Evolutionary conservation across 1,140 invertebrate species (phyloP).

Genomic region (Callitettix versicolor): DNA sequence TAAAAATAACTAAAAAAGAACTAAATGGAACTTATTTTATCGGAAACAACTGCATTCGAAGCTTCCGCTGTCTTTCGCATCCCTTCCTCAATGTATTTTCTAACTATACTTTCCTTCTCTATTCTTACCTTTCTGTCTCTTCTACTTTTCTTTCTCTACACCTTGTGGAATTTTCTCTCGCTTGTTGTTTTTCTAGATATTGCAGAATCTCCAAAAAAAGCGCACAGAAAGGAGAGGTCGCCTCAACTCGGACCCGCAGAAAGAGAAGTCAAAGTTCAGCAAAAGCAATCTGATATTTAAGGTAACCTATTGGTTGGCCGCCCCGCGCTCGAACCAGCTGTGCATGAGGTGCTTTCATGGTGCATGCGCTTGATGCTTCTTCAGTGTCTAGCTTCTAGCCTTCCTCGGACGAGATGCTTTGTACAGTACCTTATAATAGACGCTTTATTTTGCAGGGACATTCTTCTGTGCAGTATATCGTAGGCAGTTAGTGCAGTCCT

Average conservation of each 20-base stretch:
- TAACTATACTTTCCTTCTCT: background rate
- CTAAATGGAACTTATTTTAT: no score
- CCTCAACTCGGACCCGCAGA: conserved; percentile 73
- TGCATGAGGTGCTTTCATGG: background rate
- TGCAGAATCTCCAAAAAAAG: conserved; percentile 95
- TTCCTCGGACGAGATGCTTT: no score
- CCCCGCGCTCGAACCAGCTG: conserved; percentile 3
- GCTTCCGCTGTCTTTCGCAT: conserved; percentile 14
- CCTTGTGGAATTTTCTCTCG: conserved; percentile 26
- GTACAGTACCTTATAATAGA: no score
- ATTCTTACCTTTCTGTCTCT: conserved; percentile 18
- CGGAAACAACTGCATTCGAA: background rate
- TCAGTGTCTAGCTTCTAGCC: no score
- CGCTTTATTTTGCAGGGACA: no score
- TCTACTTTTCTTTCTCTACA: conserved; percentile 34
- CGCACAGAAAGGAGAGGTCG: conserved; percentile 85
- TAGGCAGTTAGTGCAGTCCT: no score
- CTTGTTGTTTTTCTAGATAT: conserved; percentile 69
- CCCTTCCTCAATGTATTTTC: conserved; percentile 9
- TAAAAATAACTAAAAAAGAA: no score
- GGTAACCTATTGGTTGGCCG: conserved; percentile 54
- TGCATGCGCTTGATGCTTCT: background rate
- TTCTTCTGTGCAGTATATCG: no score
- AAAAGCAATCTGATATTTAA: conserved; percentile 94
- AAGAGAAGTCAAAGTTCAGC: conserved; percentile 78